Conservation (phyloP, 2,113 vertebrate species). For the Parus major region DNA sequence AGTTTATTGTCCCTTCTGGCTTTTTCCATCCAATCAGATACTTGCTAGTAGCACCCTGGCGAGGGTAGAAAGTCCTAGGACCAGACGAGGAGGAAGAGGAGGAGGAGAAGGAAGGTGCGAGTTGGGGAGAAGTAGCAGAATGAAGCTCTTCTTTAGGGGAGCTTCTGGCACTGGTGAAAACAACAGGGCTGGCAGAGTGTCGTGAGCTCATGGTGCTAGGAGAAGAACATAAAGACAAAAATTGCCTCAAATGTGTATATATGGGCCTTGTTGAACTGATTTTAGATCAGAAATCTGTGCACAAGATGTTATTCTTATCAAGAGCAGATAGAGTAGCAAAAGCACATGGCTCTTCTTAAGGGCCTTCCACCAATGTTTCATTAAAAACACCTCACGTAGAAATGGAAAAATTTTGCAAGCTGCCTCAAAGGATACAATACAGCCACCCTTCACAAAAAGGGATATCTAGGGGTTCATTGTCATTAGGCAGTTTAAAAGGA, state of each 20-base stretch:
- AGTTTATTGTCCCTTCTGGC: slow-evolving; percentile 97
- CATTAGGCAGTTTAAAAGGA: background rate
- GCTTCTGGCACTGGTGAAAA: slow-evolving; percentile 84
- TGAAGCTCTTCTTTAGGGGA: slow-evolving; percentile 93
- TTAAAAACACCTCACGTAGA: background rate
- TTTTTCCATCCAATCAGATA: slow-evolving; percentile 99
- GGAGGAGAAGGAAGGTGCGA: slow-evolving; percentile 82
- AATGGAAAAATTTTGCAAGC: background rate
- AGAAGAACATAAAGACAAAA: slow-evolving; percentile 59
- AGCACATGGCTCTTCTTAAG: background rate
- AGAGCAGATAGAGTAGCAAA: background rate
- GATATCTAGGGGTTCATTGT: background rate
- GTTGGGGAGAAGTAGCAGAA: slow-evolving; percentile 82
- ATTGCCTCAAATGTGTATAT: background rate
- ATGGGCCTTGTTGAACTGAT: background rate
- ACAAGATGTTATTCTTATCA: background rate
- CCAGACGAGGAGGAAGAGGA: slow-evolving; percentile 89
- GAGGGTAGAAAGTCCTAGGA: slow-evolving; percentile 96
- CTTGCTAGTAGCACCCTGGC: slow-evolving; percentile 98
- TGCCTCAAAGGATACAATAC: background rate
- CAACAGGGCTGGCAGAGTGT: slow-evolving; percentile 86
- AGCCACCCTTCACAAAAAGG: background rate
- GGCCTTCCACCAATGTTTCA: background rate
- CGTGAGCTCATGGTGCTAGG: slow-evolving; percentile 82
- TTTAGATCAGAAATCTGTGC: background rate